Evolutionary conservation across 2,888 invertebrate species (phyloP).

Genomic region (Diplolepis rosae): DNA sequence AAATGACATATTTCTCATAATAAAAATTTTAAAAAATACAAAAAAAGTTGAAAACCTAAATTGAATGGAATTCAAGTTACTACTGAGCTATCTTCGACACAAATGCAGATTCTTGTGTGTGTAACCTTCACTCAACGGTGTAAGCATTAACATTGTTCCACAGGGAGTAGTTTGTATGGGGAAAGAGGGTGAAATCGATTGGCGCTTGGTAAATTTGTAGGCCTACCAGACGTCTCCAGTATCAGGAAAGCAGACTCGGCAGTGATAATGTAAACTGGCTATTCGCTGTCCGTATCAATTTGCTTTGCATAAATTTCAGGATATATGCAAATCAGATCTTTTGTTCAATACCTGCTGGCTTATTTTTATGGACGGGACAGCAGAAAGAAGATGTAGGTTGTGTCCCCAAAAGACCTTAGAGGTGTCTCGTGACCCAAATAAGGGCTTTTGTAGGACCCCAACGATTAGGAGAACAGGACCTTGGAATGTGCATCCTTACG

Average conservation of each 20-base stretch:
- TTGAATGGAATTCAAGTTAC: no score
- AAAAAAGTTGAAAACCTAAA: no score
- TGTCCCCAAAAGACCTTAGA: constrained; percentile 56
- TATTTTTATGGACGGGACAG: constrained; percentile 69
- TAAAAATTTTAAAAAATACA: no score
- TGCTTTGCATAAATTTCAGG: constrained; percentile 3
- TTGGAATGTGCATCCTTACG: constrained; percentile 50
- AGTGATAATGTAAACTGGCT: neutral
- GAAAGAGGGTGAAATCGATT: constrained; percentile 52
- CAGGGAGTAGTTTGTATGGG: neutral
- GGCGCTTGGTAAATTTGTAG: constrained; percentile 67
- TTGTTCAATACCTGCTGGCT: constrained; percentile 73
- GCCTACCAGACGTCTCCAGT: constrained; percentile 69
- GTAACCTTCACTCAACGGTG: neutral
- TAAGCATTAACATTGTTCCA: neutral
- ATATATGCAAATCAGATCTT: constrained; percentile 73
- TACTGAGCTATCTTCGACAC: no score
- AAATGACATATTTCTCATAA: no score
- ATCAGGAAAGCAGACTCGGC: constrained; percentile 63
- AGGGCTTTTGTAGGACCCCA: constrained; percentile 73
- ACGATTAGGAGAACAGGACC: constrained; percentile 67
- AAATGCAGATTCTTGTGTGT: no score
- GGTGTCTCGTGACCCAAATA: constrained; percentile 71
- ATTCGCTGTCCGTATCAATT: neutral
- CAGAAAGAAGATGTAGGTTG: constrained; percentile 61